phyloP scores from a whole-genome alignment of 2,797 vertebrate genomes.

The Streptopelia turtur region DNA sequence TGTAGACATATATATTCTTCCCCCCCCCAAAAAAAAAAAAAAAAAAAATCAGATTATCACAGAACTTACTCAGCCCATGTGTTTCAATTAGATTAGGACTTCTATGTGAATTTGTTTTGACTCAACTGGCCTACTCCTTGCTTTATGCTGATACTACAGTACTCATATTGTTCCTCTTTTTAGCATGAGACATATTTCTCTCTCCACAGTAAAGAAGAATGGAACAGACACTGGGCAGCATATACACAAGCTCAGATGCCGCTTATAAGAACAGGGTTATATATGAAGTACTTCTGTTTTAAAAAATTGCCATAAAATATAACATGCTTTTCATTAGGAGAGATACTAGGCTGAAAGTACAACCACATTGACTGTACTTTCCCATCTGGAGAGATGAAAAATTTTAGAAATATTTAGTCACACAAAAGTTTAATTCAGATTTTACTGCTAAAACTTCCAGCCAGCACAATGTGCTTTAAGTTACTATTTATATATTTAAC shows the following conservation, averaged over 20 bases:
- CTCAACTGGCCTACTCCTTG: background rate
- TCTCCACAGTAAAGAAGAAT: background rate
- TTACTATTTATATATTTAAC: background rate
- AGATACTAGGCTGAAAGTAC: background rate
- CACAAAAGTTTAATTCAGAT: background rate
- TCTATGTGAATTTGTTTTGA: background rate
- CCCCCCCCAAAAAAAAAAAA: too few relatives aligned
- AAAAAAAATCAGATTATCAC: background rate
- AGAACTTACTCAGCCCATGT: background rate
- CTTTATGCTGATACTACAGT: background rate
- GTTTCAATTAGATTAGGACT: background rate
- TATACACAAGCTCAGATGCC: background rate
- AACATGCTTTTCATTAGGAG: background rate
- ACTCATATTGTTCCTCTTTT: background rate
- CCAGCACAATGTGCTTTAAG: background rate
- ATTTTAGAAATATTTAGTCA: background rate
- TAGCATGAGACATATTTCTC: background rate
- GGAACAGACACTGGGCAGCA: background rate
- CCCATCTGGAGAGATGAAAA: background rate
- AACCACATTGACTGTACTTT: background rate
- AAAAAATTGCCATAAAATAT: background rate
- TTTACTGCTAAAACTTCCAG: background rate
- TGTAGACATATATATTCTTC: fast-evolving
- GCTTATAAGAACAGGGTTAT: background rate
- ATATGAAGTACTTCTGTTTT: background rate